Evolutionary conservation across 2,888 invertebrate species (phyloP), one percentile per base, ranked within the genome.

Genomic region (Calameuta pallipes): DNA sequence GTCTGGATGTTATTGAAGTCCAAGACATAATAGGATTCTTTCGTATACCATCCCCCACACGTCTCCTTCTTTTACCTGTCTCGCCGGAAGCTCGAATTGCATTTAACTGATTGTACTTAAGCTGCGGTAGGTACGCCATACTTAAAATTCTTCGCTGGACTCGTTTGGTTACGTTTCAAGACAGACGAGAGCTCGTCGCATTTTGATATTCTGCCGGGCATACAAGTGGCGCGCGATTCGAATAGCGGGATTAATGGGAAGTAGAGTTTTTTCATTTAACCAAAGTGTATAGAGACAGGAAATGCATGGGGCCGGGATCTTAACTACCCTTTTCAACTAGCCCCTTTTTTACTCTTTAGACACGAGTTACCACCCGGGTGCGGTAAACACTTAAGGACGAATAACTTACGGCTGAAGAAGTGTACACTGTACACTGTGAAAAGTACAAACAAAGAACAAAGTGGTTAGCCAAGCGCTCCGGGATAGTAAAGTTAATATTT

Each of bases 21-120:
- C 36, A 35, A 78, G 78, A 76, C 78, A 76, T 13, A 78, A 78
- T 78, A 78, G 36, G 73, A 75, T 30, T 11, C 76, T 23, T 69
- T 36, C 76, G 2, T 41, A 11, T 37, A 30, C 73, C 68, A 1
- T 35, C 30, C 73, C 31, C 56, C 23, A 11, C 31, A 13, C 76
- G 31, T 23, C 78, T 13, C 4, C 37, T 74, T 36, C 30, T 6
- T 36, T 37, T n/a, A n/a, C 33, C 34, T 33, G 30, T 68, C 36
- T 33, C 31, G 15, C 70, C 56, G 35, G 23, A 33, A 35, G 74
- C 23, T 74, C 74, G 74, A 35, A 74, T 74, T 74, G 35, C 74
- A 15, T 74, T 56, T 9, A 23, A 23, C 56, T 23, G 56, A 56
- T 56, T 56, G 23, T 23, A 56, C 23, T 9, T 6, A 23, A 23